phyloP scores from a whole-genome alignment of 2,888 invertebrate species.

The Synanthedon myopaeformis region DNA sequence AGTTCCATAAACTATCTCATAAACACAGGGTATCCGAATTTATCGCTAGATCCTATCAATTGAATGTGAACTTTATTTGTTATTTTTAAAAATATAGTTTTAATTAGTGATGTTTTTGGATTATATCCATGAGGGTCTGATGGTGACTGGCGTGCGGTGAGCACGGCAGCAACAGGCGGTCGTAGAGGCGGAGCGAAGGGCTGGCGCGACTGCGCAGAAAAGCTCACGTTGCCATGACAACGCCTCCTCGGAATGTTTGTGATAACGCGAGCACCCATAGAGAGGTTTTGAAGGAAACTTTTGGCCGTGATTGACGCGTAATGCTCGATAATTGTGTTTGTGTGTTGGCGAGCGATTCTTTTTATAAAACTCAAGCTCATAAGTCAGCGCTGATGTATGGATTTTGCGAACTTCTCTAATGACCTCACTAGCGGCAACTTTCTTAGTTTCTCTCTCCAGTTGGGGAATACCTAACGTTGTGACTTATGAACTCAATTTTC shows the following conservation, averaged over 20 bases:
- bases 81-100: conserved; percentile 6
- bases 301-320: conserved; percentile 37
- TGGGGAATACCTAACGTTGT: not conserved
- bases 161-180: conserved; percentile 62
- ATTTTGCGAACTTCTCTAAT: not conserved
- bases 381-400: not conserved
- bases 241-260: conserved; percentile 61
- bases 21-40: conserved; percentile 9
- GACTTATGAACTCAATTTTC: not conserved
- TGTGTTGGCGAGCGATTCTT: conserved; percentile 14
- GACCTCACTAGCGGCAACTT: not conserved
- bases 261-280: conserved; percentile 32
- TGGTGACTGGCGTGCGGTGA: conserved; percentile 49
- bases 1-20: conserved; percentile 12
- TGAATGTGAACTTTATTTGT: conserved; percentile 10
- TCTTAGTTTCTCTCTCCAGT: not conserved
- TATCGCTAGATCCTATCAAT: conserved; percentile 4
- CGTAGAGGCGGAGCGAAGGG: conserved; percentile 41
- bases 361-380: not conserved
- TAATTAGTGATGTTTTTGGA: conserved; percentile 26
- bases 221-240: conserved; percentile 54
- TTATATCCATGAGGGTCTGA: conserved; percentile 31
- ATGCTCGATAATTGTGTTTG: conserved; percentile 36
- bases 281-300: conserved; percentile 37
- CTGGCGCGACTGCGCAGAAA: conserved; percentile 47